A percentile compares a stretch with the other conserved stretches of the same genome.
phyloP scores from a whole-genome alignment of 2,888 invertebrate genomes.

The Drosophila aldrichi region DNA sequence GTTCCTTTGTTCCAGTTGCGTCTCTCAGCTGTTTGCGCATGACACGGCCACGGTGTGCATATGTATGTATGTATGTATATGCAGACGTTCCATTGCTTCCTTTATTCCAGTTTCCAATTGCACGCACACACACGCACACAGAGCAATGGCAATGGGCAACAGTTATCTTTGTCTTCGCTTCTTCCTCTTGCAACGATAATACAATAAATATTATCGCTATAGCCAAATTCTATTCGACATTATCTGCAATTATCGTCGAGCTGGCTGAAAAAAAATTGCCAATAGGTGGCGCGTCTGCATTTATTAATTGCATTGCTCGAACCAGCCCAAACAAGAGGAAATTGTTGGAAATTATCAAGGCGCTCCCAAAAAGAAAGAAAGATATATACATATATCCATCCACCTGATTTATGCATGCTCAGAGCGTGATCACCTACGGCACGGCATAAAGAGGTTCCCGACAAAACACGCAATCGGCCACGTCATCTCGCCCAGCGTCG shows the following conservation, averaged over 20 bases:
- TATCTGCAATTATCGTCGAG: neutral
- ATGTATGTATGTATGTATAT: neutral
- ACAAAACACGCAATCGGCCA: conserved; percentile 34
- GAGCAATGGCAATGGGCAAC: neutral
- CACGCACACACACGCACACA: neutral
- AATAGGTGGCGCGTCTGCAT: conserved; percentile 14
- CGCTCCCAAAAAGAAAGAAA: conserved; percentile 15
- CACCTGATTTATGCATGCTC: conserved; percentile 16
- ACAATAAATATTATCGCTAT: neutral
- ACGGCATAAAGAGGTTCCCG: conserved; percentile 18
- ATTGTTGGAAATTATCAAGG: conserved; percentile 8
- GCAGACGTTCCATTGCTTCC: neutral
- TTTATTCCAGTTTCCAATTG: conserved; percentile 1
- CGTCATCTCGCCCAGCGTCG: conserved; percentile 10
- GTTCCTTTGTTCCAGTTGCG: conserved; percentile 19
- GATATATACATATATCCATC: conserved; percentile 19
- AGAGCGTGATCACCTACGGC: conserved; percentile 6
- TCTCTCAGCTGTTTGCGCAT: conserved; percentile 20
- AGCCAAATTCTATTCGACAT: neutral
- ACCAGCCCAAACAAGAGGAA: conserved; percentile 2
- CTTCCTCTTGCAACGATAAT: neutral
- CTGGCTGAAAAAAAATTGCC: no score
- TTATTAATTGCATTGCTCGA: conserved; percentile 11
- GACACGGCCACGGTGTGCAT: conserved; percentile 1
- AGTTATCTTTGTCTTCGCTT: neutral